Evolutionary conservation across 2,888 invertebrate genomes (phyloP).

Genomic region (Vesta saturnalis): DNA sequence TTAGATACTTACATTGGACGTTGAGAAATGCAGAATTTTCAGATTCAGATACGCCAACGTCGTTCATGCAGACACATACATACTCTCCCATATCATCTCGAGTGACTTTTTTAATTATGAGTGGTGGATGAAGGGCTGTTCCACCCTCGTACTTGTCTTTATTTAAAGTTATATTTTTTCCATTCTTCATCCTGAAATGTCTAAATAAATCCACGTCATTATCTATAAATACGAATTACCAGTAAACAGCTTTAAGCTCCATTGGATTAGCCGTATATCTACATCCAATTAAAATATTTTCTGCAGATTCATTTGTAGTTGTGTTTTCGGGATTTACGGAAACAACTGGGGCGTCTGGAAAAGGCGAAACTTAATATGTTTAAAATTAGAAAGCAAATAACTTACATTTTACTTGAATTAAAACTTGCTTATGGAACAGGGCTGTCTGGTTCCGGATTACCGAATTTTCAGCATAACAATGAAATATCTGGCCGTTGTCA

Average conservation of each 20-base stretch:
- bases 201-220: background rate
- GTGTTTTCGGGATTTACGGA: constrained; percentile 78
- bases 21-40: constrained; percentile 80
- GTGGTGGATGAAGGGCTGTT: constrained; percentile 76
- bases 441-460: constrained; percentile 79
- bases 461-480: constrained; percentile 84
- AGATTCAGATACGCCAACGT: constrained; percentile 79
- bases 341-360: constrained; percentile 90
- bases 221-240: constrained; percentile 66
- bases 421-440: constrained; percentile 76
- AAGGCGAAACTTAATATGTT: background rate
- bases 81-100: constrained; percentile 87
- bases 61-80: constrained; percentile 82
- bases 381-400: background rate
- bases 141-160: constrained; percentile 80
- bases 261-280: constrained; percentile 89
- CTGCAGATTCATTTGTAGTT: constrained; percentile 80
- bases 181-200: constrained; percentile 74
- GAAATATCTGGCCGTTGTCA: constrained; percentile 82
- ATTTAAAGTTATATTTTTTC: constrained; percentile 67
- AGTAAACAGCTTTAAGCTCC: constrained; percentile 76
- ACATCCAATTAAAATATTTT: constrained; percentile 76
- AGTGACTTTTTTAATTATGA: constrained; percentile 80
- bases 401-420: constrained; percentile 90
- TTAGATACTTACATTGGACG: constrained; percentile 78